Base-by-base conservation (phyloP, 2,113 vertebrate genomes). In the Dendropsophus ebraccatus region DNA sequence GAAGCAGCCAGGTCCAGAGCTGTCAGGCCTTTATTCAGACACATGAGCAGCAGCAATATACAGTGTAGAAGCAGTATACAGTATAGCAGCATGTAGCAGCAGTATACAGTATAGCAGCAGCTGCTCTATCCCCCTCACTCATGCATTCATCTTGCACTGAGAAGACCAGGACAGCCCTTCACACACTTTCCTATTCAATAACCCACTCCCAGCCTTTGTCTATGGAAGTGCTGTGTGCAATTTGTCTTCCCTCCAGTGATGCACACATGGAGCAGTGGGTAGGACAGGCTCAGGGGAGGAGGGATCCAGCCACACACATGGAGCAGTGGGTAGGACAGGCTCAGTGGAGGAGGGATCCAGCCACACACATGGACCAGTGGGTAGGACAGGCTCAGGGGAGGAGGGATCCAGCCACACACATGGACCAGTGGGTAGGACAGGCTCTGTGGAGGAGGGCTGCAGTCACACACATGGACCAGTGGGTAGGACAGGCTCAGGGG, bases 201-300 rank as follows among this genome's bases (percentile, higher is more conserved):
- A 0, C 0, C 50, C 0, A 45, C 2, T n/a, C 16, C 14, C 30
- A 50, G 49, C 21, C 5, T 35, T 0, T 9, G 0, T 77, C 9
- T 37, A 37, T 25, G 6, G 13, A 25, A 35, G 14, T 8, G 30
- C 37, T 86, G 75, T 50, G 85, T 70, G 28, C 82, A 56, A 75
- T 83, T 81, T 79, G 60, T 54, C 49, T 35, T 23, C 50, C 60
- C 49, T 86, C 75, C 75, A 76, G 72, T 88, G 83, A 78, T 45
- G 47, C 54, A 70, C 75, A 86, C 78, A 65, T 76, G 56, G 87
- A 56, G 32, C 78, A 52, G 73, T 75, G 58, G 58, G 37, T 83
- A 82, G 54, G 75, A 56, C 49, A 60, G 52, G 35, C 25, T 60
- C 23, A 12, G 52, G 84, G 37, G 72, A 87, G 79, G 82, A 73